phyloP scores from a whole-genome alignment of 2,113 vertebrate species.

The Microtus oregoni region DNA sequence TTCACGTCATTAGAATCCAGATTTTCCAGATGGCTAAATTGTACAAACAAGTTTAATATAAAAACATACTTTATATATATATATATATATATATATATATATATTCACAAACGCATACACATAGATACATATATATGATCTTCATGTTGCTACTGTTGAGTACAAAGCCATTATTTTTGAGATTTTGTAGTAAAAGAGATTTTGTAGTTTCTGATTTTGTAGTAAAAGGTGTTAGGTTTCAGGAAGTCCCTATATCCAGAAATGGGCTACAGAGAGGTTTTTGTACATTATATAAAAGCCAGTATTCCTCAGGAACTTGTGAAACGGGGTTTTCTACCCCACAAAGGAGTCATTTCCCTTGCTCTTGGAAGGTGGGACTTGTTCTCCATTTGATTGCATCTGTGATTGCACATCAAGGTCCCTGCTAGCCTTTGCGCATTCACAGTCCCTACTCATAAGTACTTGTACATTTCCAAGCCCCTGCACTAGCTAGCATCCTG shows the following conservation, averaged over 20 bases:
- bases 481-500: too few species aligned
- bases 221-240: not conserved
- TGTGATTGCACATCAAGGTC: not conserved
- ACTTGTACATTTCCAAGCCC: not conserved
- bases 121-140: not conserved
- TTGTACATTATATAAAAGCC: not conserved
- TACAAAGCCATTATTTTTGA: slow-evolving; percentile 38
- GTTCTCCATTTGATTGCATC: not conserved
- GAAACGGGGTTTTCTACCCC: not conserved
- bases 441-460: not conserved
- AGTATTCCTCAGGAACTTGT: not conserved
- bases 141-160: slow-evolving; percentile 20
- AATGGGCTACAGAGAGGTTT: not conserved
- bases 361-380: not conserved
- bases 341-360: not conserved
- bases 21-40: not conserved
- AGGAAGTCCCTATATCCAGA: not conserved
- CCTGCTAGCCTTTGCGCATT: not conserved
- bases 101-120: not conserved
- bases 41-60: not conserved
- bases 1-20: not conserved
- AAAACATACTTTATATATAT: not conserved
- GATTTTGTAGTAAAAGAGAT: too few species aligned
- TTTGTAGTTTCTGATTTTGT: slow-evolving; percentile 49
- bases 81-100: too few species aligned